Evolutionary conservation across 1,140 invertebrate genomes (phyloP), one percentile per base, ranked within the genome.

Genomic region (Halotydeus destructor): DNA sequence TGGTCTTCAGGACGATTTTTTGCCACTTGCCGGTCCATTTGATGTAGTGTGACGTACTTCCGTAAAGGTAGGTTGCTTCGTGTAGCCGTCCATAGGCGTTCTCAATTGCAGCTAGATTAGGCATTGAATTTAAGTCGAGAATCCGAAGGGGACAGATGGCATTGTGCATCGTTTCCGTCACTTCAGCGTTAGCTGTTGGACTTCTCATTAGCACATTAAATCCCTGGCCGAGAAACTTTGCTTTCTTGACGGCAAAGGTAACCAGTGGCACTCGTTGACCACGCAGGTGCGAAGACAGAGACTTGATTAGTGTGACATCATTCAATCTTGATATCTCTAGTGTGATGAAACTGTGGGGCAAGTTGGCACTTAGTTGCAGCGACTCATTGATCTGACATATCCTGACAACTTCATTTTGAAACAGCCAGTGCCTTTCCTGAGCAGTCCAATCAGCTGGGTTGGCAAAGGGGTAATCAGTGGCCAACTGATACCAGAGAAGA

Each of bases 341-440:
- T 5, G 38, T 37, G 16, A 49, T 32, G 16, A 49, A 43, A 21
- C 35, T 23, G 27, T 19, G 19, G n/a, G 47, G 44, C 14, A 49
- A 31, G 2, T 28, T 27, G 23, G 19, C 5, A 33, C 47, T 46
- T n/a, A 38, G 11, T 35, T 46, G 44, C 14, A 21, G 27, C 14
- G 21, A 25, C 32, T 49, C 47, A 34, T 49, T 49, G 28, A 32
- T 43, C 11, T 48, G 44, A 5, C 34, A n/a, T 19, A 49, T 34
- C 12, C 37, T 19, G 14, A 47, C 23, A 14, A 19, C 27, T n/a
- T 35, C 14, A 30, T 36, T 42, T 14, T 5, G 11, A 3, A 19
- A 5, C 4, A 31, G 14, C 33, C 37, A 48, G 24, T 47, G 33
- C 3, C 31, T 22, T 38, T 49, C 47, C n/a, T 26, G 16, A 22